Percentiles rank a stretch among this genome's conserved stretches.
These are phyloP conservation scores for Nilaparvata lugens DNA, from an alignment of 1,140 invertebrate species.

Conservation along the genomic window DNA sequence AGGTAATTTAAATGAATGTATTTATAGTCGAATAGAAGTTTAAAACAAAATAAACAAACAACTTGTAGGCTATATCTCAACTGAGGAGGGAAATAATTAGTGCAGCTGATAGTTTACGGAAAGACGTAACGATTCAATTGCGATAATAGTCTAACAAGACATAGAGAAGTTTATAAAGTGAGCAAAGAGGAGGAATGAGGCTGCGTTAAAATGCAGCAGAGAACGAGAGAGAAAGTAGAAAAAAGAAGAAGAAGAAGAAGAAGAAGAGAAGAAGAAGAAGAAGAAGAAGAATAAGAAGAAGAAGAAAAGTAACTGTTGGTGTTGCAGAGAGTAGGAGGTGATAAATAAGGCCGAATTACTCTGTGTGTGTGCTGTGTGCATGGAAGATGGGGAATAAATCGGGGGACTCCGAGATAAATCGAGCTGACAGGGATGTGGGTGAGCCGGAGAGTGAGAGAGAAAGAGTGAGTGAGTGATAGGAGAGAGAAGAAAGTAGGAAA, in stretches of 20 bases:
- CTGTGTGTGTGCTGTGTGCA: not conserved
- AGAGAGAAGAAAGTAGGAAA: no score
- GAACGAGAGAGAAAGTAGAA: not conserved
- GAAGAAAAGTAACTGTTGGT: conserved; percentile 9
- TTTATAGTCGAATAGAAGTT: no score
- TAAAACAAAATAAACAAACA: no score
- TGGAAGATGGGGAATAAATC: conserved; percentile 13
- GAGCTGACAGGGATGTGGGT: no score
- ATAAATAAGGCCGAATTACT: conserved; percentile 8
- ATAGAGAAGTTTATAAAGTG: no score
- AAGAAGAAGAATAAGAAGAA: not conserved
- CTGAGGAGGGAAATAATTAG: no score
- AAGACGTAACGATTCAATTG: no score
- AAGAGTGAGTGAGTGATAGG: conserved; percentile 17
- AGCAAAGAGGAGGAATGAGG: not conserved
- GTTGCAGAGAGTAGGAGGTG: conserved; percentile 12
- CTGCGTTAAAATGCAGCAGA: not conserved
- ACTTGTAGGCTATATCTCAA: no score
- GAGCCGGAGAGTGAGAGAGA: conserved; percentile 5
- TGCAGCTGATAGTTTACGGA: no score
- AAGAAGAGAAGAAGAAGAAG: conserved; percentile 29
- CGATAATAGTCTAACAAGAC: no score
- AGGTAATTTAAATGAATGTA: no score
- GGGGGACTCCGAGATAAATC: conserved; percentile 20
- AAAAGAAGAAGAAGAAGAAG: conserved; percentile 29